Evolutionary conservation across 2,888 invertebrate genomes (phyloP).

Genomic region (Gymnosoma rotundatum): DNA sequence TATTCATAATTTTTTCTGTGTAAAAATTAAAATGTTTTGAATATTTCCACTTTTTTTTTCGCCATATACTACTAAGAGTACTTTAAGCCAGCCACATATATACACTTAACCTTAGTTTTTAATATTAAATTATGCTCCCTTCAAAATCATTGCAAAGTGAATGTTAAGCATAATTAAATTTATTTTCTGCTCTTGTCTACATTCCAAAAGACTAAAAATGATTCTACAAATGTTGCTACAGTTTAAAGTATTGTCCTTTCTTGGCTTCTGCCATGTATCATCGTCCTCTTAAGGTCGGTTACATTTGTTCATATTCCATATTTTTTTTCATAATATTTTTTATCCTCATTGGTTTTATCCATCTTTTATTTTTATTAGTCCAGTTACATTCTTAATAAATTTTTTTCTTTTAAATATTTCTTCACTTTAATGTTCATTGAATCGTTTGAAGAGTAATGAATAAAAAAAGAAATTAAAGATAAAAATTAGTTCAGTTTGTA

Average conservation of each 20-base stretch:
- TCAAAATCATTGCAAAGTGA: too few species aligned
- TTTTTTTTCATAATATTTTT: conserved; percentile 29
- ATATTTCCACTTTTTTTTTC: too few species aligned
- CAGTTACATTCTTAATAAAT: conserved; percentile 1
- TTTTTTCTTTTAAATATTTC: conserved; percentile 10
- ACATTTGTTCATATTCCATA: conserved; percentile 10
- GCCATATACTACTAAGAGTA: too few species aligned
- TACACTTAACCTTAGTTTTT: too few species aligned
- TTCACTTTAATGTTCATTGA: conserved; percentile 54
- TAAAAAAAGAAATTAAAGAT: background rate
- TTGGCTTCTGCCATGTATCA: conserved; percentile 16
- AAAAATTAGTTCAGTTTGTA: conserved; percentile 24
- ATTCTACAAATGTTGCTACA: background rate
- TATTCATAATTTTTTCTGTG: too few species aligned
- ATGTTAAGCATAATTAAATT: conserved; percentile 6
- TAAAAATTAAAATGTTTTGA: too few species aligned
- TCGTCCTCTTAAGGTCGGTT: conserved; percentile 32
- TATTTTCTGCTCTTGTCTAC: background rate
- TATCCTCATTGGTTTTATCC: conserved; percentile 12
- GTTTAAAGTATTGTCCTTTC: conserved; percentile 9
- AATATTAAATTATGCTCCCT: too few species aligned
- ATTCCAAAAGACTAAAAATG: conserved; percentile 1
- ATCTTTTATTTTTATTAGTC: background rate
- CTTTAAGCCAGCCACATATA: too few species aligned
- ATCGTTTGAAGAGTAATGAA: conserved; percentile 43